Evolutionary conservation across 1,140 invertebrate species (phyloP).

Genomic region (Laodelphax striatellus): DNA sequence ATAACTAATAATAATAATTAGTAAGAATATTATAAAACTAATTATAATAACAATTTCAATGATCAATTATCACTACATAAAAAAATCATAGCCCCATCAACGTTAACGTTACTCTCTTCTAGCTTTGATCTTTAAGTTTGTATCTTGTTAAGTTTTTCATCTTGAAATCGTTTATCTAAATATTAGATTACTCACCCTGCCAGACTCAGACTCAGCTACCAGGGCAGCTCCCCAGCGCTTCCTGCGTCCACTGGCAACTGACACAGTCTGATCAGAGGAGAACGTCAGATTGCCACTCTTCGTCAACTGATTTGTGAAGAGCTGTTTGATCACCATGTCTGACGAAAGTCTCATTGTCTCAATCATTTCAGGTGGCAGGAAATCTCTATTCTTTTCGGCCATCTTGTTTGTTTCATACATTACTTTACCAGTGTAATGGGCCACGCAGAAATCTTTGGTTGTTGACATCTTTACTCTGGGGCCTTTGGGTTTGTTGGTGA

Average conservation of each 20-base stretch:
- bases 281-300: constrained; percentile 60
- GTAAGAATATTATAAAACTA: too few relatives aligned
- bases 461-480: constrained; percentile 48
- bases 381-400: constrained; percentile 78
- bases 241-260: constrained; percentile 17
- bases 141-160: too few relatives aligned
- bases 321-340: constrained; percentile 53
- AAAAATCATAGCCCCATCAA: too few relatives aligned
- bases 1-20: too few relatives aligned
- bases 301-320: constrained; percentile 79
- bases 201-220: constrained; percentile 37
- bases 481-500: constrained; percentile 35
- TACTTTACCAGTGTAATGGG: constrained; percentile 75
- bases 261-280: constrained; percentile 10
- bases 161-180: too few relatives aligned
- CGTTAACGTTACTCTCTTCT: too few relatives aligned
- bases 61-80: too few relatives aligned
- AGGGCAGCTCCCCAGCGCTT: constrained; percentile 35
- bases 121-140: too few relatives aligned
- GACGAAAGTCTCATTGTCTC: constrained; percentile 67
- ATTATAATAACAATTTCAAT: too few relatives aligned
- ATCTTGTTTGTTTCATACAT: constrained; percentile 71
- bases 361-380: constrained; percentile 74
- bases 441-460: constrained; percentile 59
- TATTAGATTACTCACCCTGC: constrained; percentile 28